Evolutionary conservation across 1,140 invertebrate genomes (phyloP), one percentile per base, ranked within the genome.

Genomic region (Scaptomyza graminum): DNA sequence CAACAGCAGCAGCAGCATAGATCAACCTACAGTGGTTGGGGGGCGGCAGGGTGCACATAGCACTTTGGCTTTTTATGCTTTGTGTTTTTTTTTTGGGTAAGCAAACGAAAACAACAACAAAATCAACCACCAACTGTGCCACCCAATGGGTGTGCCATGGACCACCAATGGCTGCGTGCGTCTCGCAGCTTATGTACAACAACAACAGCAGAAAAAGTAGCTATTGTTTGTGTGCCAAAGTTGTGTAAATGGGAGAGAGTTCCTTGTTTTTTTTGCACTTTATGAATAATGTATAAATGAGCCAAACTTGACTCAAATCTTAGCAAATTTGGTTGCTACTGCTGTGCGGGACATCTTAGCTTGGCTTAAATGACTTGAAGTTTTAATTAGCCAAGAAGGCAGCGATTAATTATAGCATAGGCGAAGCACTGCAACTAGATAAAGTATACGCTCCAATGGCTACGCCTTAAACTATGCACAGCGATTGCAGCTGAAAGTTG

Each of bases 101-200:
- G 22, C 34, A 7, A 46, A 11, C 16, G 52, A 44, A 4, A 46
- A 11, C 16, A 63, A 44, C 49, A 44, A 18, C 49, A 54, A 55
- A 68, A 87, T 69, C 83, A 79, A 88, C 83, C 83, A 89, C 83
- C 83, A 87, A 89, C 83, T 71, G 83, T 44, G 83, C 44, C 75
- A 11, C 78, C 82, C 80, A 71, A 88, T 87, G 83, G 82, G 82
- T 88, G 83, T 79, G 63, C 57, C 55, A 65, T 41, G 66, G 81
- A 70, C 82, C 83, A 88, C 82, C 82, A 87, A 87, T 87, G 82
- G 83, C 75, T 88, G 82, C 79, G 54, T 60, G 61, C 57, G 15
- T 68, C 13, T 51, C 49, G 56, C 64, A 77, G 64, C 83, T 72
- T 85, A 87, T 87, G 76, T 83, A 83, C 76, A 83, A 60, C 50